phyloP scores from a whole-genome alignment of 2,113 vertebrate species.

The Eubucco bourcierii region DNA sequence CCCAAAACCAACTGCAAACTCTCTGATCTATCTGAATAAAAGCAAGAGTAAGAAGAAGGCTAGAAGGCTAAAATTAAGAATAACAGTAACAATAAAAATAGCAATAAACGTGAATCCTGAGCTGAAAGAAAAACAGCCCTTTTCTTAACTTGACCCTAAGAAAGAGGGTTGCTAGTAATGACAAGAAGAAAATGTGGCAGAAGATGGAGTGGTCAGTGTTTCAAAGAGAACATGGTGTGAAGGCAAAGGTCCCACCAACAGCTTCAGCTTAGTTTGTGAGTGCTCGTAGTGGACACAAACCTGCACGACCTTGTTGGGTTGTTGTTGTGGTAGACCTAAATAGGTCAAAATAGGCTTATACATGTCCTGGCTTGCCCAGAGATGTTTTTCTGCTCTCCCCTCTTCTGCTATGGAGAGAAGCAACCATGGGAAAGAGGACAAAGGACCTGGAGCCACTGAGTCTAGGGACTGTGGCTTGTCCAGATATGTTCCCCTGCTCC shows the following conservation, averaged over 20 bases:
- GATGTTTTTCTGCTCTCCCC: no score
- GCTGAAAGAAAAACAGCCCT: neutral
- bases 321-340: no score
- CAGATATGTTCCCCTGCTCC: no score
- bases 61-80: neutral
- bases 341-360: no score
- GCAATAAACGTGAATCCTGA: neutral
- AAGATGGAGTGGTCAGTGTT: neutral
- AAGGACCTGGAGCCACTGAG: no score
- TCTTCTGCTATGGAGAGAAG: no score
- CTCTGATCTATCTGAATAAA: neutral
- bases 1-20: neutral
- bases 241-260: neutral
- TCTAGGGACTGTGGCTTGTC: no score
- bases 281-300: neutral
- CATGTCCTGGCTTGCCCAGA: no score
- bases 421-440: no score
- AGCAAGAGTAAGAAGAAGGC: neutral
- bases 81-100: neutral
- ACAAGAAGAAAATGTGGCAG: neutral
- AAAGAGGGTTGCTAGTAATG: neutral
- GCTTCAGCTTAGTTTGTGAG: accelerated
- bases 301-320: neutral
- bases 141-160: neutral
- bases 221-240: neutral